These are phyloP conservation scores for Dorcus hopei DNA, from an alignment of 2,888 invertebrate genomes.

Conservation along the genomic window DNA sequence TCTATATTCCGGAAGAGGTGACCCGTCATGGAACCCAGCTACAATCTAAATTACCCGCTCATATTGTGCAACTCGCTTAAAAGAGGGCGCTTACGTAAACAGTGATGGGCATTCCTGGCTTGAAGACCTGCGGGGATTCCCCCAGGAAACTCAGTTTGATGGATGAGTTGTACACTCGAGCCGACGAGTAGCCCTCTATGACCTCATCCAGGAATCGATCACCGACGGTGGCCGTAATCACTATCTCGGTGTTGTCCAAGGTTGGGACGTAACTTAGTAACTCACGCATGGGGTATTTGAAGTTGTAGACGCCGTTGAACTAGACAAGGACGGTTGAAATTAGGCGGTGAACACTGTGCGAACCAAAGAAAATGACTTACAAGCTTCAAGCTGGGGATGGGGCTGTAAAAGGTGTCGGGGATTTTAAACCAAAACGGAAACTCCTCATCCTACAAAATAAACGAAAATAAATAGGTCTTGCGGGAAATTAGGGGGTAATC, in stretches of 20 bases:
- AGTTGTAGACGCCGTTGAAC: conserved; percentile 87
- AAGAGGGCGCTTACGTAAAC: conserved; percentile 63
- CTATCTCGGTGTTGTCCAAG: conserved; percentile 75
- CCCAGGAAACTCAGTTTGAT: conserved; percentile 82
- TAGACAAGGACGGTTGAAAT: conserved; percentile 41
- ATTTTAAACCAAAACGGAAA: conserved; percentile 78
- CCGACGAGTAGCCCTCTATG: conserved; percentile 82
- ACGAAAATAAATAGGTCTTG: background rate
- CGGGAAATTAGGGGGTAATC: too few species aligned
- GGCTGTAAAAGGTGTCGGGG: conserved; percentile 58
- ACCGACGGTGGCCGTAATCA: conserved; percentile 81
- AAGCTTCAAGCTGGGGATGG: conserved; percentile 70
- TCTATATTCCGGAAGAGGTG: conserved; percentile 65
- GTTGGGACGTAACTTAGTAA: conserved; percentile 64
- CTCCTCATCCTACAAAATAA: conserved; percentile 61
- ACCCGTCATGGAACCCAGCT: conserved; percentile 89
- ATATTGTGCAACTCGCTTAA: background rate
- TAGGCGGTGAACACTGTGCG: background rate
- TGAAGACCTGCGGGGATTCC: conserved; percentile 89
- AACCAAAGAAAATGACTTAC: conserved; percentile 50
- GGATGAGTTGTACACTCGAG: conserved; percentile 84
- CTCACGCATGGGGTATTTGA: conserved; percentile 82
- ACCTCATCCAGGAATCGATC: conserved; percentile 83
- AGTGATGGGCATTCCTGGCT: conserved; percentile 89
- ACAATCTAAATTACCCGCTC: conserved; percentile 59